These are phyloP conservation scores for Ceratina calcarata DNA, from an alignment of 1,140 invertebrate genomes.

Conservation along the genomic window DNA sequence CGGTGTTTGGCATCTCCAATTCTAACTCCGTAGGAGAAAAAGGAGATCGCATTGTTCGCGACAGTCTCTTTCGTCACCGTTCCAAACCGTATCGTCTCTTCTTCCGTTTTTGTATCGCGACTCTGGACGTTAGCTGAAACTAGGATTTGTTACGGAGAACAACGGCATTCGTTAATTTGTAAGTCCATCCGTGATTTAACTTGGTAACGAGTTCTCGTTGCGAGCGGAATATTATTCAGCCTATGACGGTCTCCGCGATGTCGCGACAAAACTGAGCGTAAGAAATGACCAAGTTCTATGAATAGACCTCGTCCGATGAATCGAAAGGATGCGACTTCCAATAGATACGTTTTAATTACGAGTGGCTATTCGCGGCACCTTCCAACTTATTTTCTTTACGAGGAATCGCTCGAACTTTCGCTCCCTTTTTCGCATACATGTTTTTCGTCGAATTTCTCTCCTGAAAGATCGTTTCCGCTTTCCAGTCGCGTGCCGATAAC, in stretches of 20 bases:
- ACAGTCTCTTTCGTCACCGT: neutral
- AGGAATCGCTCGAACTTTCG: neutral
- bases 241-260: neutral
- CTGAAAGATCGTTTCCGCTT: neutral
- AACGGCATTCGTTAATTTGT: constrained; percentile 2
- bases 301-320: constrained; percentile 4
- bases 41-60: neutral
- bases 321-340: neutral
- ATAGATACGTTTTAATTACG: constrained; percentile 35
- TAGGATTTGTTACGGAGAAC: neutral
- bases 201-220: neutral
- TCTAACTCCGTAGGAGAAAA: neutral
- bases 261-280: neutral
- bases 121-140: neutral
- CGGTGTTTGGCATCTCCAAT: neutral
- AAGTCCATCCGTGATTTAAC: neutral
- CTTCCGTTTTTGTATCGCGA: neutral
- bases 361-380: too few species aligned
- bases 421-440: too few species aligned
- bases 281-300: neutral
- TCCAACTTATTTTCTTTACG: neutral
- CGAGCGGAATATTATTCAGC: constrained; percentile 14
- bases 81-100: too few species aligned
- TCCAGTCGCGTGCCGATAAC: constrained; percentile 16
- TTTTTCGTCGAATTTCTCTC: neutral